Evolutionary conservation across 92 coral and sea anemone genomes (phyloP), one percentile per base, ranked within the genome.

Genomic region (Micromussa lordhowensis): DNA sequence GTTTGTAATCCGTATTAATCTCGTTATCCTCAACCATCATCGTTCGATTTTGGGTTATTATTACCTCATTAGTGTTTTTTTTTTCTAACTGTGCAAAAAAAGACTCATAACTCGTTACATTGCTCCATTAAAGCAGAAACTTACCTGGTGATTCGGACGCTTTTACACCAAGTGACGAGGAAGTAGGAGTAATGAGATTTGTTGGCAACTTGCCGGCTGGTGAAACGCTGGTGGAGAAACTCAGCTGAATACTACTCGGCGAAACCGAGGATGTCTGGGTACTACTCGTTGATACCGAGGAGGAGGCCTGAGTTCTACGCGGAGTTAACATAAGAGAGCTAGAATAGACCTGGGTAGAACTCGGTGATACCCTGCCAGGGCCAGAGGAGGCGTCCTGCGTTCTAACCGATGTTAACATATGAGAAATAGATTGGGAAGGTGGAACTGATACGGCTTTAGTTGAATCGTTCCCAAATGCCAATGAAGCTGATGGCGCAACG

Each of bases 101-200:
- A n/a, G n/a, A n/a, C n/a, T n/a, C n/a, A n/a, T n/a, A n/a, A n/a
- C n/a, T n/a, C n/a, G n/a, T n/a, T n/a, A n/a, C n/a, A n/a, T n/a
- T n/a, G n/a, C n/a, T n/a, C n/a, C n/a, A n/a, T n/a, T n/a, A n/a
- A 4, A 24, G 66, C 66, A 59, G 26, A 19, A n/a, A 82, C 87
- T 84, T 57, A 84, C 87, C 72, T 15, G 29, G 30, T 30, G 81
- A 75, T 9, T 58, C 44, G 1, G 88, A 84, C 31, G 61, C 21
- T n/a, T 58, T 75, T 55, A 53, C 28, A 19, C 17, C 80, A 74
- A 38, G 26, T 34, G 57, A 84, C 16, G 81, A 1, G 40, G 81
- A n/a, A n/a, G 57, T 35, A n/a, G 88, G 81, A 35, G 81, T 55
- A 84, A 73, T 74, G 11, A 10, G 51, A 24, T 0, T 40, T 1